Evolutionary conservation across 1,140 invertebrate species (phyloP), one percentile per base, ranked within the genome.

Genomic region (Brachionus manjavacas): DNA sequence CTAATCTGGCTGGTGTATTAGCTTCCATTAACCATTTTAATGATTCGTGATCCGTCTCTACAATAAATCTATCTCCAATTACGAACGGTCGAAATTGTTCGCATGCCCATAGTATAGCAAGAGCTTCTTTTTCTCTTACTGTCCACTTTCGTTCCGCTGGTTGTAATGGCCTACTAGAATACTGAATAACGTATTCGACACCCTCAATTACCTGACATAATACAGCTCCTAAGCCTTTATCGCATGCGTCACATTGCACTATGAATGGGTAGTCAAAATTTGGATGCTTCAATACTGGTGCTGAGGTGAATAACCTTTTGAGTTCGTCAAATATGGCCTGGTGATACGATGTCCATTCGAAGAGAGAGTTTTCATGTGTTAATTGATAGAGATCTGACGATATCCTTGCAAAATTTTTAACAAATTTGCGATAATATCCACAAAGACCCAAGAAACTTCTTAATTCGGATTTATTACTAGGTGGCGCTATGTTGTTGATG

Each of bases 121-220:
- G 60, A 25, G 81, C 43, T 85, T 87, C 87, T 43, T 84, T 84
- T n/a, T 86, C 74, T 0, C 85, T 87, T 31, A 83, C 84, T 28
- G 85, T 86, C 52, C 86, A 87, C n/a, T 86, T 87, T 8, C 4
- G 39, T 72, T 88, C 84, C 4, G 85, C 31, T 31, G 76, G 25
- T 3, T 41, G 14, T n/a, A 88, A 78, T 14, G 85, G 74, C 3
- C 78, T 60, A 66, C 85, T 87, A 4, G 64, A 85, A 84, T 86
- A 88, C 1, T 86, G 85, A 2, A 88, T 86, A 0, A 86, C 85
- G 16, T 85, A 31, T 60, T 86, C 84, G 3, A 55, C 64, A 68
- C 85, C 85, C 3, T 86, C 85, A 79, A 86, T 83, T 41, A 85
- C 66, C 85, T 88, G 86, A 8, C 85, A 85, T 52, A 89, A 85